Base-by-base conservation (phyloP, 2,113 vertebrate genomes). In the Jaculus jaculus region DNA sequence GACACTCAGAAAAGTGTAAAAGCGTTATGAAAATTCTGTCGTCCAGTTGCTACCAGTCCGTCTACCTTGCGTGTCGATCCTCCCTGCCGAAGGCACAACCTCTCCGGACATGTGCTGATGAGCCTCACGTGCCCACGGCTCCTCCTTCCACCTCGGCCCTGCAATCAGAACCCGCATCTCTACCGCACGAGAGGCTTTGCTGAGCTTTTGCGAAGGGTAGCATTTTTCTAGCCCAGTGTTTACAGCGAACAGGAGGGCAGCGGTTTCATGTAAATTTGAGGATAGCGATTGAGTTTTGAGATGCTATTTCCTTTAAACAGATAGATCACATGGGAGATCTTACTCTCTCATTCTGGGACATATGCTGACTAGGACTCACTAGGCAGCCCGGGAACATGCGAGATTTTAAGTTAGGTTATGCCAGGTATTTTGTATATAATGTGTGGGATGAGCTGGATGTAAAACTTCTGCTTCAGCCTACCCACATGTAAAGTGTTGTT, bases 71-170 rank as follows among this genome's bases (percentile, higher is more conserved):
- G 12, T 61, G 39, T 30, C 8, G 37, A 5, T 30, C 47, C 16
- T 65, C 8, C 26, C 37, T 32, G 34, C 18, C 39, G 0, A 65
- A 87, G 32, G 20, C 4, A 68, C 20, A 3, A 37, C 47, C 42
- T 2, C 1, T 66, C 58, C 10, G 39, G 26, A 71, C 65, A 32
- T 24, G 3, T 20, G 30, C 1, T 15, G 66, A 58, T 51, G 24
- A 32, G 24, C n/a, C n/a, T 10, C 18, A 24, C 0, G 24, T 23
- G 16, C 73, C n/a, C 30, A 47, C 3, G 26, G 1, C 9, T 63
- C 28, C 21, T 79, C 32, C 3, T 42, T 65, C 42, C 11, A 0
- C 24, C 54, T 42, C 17, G 0, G 4, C 42, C 63, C 2, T 0
- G 13, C 18, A 39, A 32, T 63, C 54, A 42, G 32, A 82, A 17